Evolutionary conservation across 2,797 vertebrate species (phyloP), one percentile per base, ranked within the genome.

Genomic region (Hippocampus kuda): DNA sequence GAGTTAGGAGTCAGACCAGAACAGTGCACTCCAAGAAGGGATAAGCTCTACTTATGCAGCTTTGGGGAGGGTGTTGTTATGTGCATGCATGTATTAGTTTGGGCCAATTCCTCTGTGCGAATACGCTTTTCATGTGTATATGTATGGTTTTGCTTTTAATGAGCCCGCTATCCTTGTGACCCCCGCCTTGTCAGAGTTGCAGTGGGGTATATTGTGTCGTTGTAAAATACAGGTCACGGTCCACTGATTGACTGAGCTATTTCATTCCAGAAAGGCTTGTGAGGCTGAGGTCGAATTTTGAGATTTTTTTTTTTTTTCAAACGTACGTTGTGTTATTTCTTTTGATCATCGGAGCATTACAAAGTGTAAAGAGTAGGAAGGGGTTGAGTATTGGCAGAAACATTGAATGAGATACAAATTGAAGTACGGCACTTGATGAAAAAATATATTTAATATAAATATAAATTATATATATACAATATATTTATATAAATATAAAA

Each of bases 11-110:
- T 77, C 84, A 83, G 81, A 86, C 85, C 82, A 82, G 75, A 82
- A 81, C 77, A 79, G 79, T 79, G 74, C 75, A 57, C 65, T 80
- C 79, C 78, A 77, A 82, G 83, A 84, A 81, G 77, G 83, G 84
- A 86, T 87, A 81, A 88, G 80, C 83, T 81, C 66, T 70, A 74
- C 85, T 86, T 84, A 83, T 72, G 74, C 76, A 75, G 61, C 79
- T 72, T 70, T 72, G 66, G 72, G 68, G 54, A 76, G 7, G 42
- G 65, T 48, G 69, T 66, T 66, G 18, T 53, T 62, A 60, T 67
- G 71, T 71, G 68, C 57, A 64, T 72, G 72, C 71, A 66, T 64
- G 49, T 65, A 65, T 64, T 65, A 68, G 69, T 63, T 60, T 68
- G 56, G 69, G 70, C 57, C 61, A 49, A 11, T 69, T 53, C 57